Evolutionary conservation across 1,140 invertebrate species (phyloP).

Genomic region (Drosophila fuyamai): DNA sequence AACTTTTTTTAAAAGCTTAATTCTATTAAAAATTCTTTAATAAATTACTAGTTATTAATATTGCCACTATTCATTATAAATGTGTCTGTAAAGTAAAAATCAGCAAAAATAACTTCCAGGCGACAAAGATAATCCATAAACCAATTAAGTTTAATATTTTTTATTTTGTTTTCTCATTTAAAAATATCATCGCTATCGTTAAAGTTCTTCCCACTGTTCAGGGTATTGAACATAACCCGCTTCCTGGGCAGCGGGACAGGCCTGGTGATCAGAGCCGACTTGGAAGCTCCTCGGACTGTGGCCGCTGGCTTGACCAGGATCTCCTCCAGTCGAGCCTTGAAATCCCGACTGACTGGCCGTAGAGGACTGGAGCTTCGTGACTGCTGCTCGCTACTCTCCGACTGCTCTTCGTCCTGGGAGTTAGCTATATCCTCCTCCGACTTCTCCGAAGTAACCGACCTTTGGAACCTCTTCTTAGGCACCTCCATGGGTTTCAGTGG

Average conservation of each 20-base stretch:
- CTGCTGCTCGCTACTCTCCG: slow-evolving; percentile 10
- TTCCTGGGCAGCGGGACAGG: slow-evolving; percentile 76
- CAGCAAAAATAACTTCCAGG: too few relatives aligned
- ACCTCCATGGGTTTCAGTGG: slow-evolving; percentile 54
- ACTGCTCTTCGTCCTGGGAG: slow-evolving; percentile 24
- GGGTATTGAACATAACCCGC: slow-evolving; percentile 78
- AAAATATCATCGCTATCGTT: slow-evolving; percentile 28
- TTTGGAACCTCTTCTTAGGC: slow-evolving; percentile 7
- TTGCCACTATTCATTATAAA: too few relatives aligned
- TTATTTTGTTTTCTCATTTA: slow-evolving; percentile 5
- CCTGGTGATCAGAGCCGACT: slow-evolving; percentile 19
- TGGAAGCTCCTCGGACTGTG: slow-evolving; percentile 13
- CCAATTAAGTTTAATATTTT: neutral
- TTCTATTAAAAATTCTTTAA: too few relatives aligned
- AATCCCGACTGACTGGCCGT: slow-evolving; percentile 28
- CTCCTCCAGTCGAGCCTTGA: slow-evolving; percentile 67
- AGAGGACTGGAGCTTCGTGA: slow-evolving; percentile 44
- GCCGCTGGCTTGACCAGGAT: slow-evolving; percentile 68
- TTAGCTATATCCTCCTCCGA: slow-evolving; percentile 10
- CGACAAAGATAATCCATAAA: too few relatives aligned
- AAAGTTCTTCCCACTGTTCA: slow-evolving; percentile 25
- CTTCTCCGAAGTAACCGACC: slow-evolving; percentile 8
- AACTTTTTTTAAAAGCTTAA: neutral
- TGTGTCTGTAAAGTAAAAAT: too few relatives aligned
- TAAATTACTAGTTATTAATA: too few relatives aligned